Evolutionary conservation across 2,113 vertebrate species (phyloP).

Genomic region (Psittacula cyanocephala): DNA sequence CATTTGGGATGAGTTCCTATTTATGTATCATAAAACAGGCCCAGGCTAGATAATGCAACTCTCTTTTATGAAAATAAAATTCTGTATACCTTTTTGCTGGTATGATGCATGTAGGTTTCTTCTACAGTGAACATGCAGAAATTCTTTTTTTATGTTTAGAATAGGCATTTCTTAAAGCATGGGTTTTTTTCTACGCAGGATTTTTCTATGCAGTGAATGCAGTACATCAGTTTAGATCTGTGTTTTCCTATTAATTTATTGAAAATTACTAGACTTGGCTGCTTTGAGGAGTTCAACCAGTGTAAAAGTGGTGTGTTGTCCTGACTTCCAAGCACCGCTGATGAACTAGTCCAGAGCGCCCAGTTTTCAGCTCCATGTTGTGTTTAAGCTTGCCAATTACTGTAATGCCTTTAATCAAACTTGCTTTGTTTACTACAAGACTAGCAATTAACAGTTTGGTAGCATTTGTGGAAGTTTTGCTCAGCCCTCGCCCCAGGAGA

Average conservation of each 20-base stretch:
- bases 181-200: neutral
- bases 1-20: neutral
- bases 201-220: neutral
- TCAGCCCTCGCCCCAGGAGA: neutral
- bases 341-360: neutral
- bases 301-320: neutral
- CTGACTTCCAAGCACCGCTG: neutral
- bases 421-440: neutral
- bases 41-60: neutral
- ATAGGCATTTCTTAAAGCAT: neutral
- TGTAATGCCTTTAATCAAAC: neutral
- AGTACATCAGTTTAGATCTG: neutral
- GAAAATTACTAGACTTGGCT: neutral
- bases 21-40: neutral
- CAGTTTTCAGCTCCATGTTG: neutral
- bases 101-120: neutral
- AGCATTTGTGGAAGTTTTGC: neutral
- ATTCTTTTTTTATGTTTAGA: neutral
- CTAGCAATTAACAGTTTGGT: neutral
- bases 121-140: neutral
- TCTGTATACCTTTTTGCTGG: neutral
- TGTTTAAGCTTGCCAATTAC: rapidly evolving
- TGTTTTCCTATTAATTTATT: neutral
- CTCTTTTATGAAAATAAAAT: neutral
- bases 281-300: neutral